phyloP scores from a whole-genome alignment of 1,140 invertebrate species.

The Bombus confusus region DNA sequence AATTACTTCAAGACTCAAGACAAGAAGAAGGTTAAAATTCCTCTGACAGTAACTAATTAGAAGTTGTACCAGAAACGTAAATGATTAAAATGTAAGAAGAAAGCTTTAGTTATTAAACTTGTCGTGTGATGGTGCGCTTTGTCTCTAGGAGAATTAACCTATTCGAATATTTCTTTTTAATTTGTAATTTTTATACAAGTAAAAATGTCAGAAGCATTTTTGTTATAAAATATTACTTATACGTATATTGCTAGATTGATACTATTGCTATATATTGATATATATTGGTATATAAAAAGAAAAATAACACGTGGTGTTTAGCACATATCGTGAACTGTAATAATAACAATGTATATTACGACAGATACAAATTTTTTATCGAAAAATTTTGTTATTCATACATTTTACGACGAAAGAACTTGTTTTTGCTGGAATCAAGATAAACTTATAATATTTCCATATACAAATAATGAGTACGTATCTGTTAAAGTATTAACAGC shows the following conservation, averaged over 20 bases:
- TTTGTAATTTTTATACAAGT: background rate
- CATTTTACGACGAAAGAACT: slow-evolving; percentile 69
- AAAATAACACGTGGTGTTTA: background rate
- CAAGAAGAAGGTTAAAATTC: background rate
- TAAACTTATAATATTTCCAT: slow-evolving; percentile 66
- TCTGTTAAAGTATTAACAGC: slow-evolving; percentile 47
- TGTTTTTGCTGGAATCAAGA: slow-evolving; percentile 72
- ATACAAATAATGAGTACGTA: slow-evolving; percentile 1
- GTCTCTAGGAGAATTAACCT: background rate
- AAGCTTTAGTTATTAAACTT: slow-evolving; percentile 11
- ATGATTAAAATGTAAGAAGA: slow-evolving; percentile 7
- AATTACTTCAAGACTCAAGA: slow-evolving; percentile 15
- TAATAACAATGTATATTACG: slow-evolving; percentile 62
- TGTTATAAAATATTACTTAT: background rate
- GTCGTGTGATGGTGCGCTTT: background rate
- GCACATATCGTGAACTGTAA: background rate
- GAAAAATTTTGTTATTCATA: slow-evolving; percentile 63
- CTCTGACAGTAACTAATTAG: background rate
- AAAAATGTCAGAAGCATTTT: background rate
- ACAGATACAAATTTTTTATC: slow-evolving; percentile 51
- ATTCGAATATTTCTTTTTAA: background rate
- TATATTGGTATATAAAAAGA: background rate
- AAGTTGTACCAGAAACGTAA: background rate
- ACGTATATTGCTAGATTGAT: background rate
- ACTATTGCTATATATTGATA: no score